Evolutionary conservation across 2,113 vertebrate species (phyloP).

Genomic region (Seriola aureovittata): DNA sequence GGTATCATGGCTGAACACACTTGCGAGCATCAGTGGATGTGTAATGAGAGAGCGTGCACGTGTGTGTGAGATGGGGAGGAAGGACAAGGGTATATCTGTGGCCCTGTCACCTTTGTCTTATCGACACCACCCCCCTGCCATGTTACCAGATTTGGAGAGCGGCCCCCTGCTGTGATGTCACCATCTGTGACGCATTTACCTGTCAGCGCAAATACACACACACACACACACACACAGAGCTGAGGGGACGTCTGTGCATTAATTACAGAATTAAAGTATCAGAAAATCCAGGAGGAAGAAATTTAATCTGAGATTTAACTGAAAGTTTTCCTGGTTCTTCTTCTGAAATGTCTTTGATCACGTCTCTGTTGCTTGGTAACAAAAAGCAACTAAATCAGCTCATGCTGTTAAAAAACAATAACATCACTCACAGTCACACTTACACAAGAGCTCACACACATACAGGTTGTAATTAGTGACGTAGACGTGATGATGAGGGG

Average conservation of each 20-base stretch:
- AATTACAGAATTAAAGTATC: slow-evolving; percentile 14
- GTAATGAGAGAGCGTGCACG: no score
- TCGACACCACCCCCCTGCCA: slow-evolving; percentile 45
- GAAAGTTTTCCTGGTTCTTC: neutral
- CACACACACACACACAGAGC: slow-evolving; percentile 11
- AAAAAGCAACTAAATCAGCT: neutral
- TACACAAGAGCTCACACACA: slow-evolving; percentile 4
- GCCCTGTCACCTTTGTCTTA: slow-evolving; percentile 29
- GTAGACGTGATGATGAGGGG: slow-evolving; percentile 56
- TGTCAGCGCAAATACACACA: slow-evolving; percentile 41
- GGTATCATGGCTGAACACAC: neutral
- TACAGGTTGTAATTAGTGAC: slow-evolving; percentile 52
- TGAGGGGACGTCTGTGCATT: neutral
- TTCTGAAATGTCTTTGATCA: neutral
- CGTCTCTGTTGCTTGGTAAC: neutral
- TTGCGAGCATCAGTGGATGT: slow-evolving; percentile 2
- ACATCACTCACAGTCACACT: slow-evolving; percentile 2
- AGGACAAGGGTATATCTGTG: slow-evolving; percentile 39
- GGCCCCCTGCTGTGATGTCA: slow-evolving; percentile 80
- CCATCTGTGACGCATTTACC: slow-evolving; percentile 76
- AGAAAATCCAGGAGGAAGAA: neutral
- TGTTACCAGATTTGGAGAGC: slow-evolving; percentile 78
- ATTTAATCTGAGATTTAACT: neutral
- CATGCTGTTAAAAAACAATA: neutral
- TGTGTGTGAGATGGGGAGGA: slow-evolving; percentile 22